Evolutionary conservation across 2,888 invertebrate genomes (phyloP).

Genomic region (Barypeithes pellucidus): DNA sequence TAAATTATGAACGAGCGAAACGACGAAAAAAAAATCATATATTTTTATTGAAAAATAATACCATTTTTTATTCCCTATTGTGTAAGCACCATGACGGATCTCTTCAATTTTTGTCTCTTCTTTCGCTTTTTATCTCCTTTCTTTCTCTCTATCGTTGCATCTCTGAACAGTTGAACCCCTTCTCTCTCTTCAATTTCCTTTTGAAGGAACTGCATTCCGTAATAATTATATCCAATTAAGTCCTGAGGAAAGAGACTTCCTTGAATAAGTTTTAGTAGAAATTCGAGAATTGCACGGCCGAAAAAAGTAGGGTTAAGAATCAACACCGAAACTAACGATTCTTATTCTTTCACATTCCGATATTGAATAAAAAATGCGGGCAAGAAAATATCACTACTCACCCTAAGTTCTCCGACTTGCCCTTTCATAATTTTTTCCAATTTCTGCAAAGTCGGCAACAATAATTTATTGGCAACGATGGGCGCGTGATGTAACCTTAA

Average conservation of each 20-base stretch:
- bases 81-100: conserved; percentile 71
- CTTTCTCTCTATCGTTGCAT: conserved; percentile 78
- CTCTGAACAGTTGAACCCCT: conserved; percentile 84
- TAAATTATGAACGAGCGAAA: too few relatives aligned
- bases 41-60: conserved; percentile 20
- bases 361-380: too few relatives aligned
- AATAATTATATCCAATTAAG: conserved; percentile 87
- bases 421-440: conserved; percentile 75
- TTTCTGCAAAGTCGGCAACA: conserved; percentile 79
- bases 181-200: conserved; percentile 83
- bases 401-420: conserved; percentile 76
- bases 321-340: too few relatives aligned
- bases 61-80: neutral
- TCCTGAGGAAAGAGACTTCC: too few relatives aligned
- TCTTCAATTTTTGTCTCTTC: conserved; percentile 78
- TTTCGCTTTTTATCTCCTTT: conserved; percentile 78
- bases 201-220: conserved; percentile 85
- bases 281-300: too few relatives aligned
- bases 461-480: conserved; percentile 80
- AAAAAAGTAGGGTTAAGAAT: too few relatives aligned
- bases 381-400: too few relatives aligned
- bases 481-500: conserved; percentile 85
- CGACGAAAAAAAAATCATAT: too few relatives aligned
- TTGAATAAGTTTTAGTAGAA: too few relatives aligned
- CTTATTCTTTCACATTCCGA: too few relatives aligned